Evolutionary conservation across 2,888 invertebrate species (phyloP).

Genomic region (Molorchus minor): DNA sequence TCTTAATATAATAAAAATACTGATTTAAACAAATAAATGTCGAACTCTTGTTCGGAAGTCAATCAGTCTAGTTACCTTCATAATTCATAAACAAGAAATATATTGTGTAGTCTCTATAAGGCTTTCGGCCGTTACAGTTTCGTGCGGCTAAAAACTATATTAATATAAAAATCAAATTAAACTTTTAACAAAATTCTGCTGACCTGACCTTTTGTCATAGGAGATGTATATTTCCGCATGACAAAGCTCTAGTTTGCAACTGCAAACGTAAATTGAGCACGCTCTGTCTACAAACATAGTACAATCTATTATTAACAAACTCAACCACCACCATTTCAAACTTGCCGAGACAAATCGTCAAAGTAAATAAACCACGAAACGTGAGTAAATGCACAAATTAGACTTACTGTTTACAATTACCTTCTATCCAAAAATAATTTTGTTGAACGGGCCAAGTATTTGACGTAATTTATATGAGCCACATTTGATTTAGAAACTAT

Average conservation of each 20-base stretch:
- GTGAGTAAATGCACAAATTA: slow-evolving; percentile 24
- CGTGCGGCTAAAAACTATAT: no score
- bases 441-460: slow-evolving; percentile 31
- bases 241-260: background rate
- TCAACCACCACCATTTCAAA: slow-evolving; percentile 2
- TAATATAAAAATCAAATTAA: no score
- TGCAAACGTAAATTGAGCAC: background rate
- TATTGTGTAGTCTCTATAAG: no score
- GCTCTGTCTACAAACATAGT: background rate
- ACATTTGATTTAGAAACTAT: slow-evolving; percentile 38
- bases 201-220: no score
- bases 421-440: slow-evolving; percentile 24
- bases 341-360: slow-evolving; percentile 14
- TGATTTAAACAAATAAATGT: no score
- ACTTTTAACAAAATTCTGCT: no score
- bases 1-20: no score
- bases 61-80: no score
- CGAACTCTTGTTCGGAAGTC: no score
- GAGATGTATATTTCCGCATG: no score
- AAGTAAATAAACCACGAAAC: slow-evolving; percentile 20
- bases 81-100: no score
- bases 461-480: slow-evolving; percentile 20
- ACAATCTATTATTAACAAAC: slow-evolving; percentile 6
- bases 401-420: slow-evolving; percentile 4
- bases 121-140: no score